Conservation (phyloP, 2,888 invertebrate genomes). For the Apodemia zela region DNA sequence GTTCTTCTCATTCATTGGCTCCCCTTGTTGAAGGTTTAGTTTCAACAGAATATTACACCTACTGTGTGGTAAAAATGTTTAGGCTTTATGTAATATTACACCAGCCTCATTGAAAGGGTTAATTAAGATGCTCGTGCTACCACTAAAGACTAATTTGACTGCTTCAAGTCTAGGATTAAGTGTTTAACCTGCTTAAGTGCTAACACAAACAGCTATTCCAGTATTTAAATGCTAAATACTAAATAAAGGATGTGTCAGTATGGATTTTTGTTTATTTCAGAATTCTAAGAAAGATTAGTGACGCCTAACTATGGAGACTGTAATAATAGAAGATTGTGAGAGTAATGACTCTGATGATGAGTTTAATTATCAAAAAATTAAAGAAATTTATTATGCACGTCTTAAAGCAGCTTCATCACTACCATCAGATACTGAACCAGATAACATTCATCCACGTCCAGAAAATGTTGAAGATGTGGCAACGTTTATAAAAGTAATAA, state of each 20-base stretch:
- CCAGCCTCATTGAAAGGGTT: no score
- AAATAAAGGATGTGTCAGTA: not conserved
- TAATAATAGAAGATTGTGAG: not conserved
- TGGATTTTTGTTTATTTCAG: not conserved
- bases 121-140: no score
- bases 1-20: no score
- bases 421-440: not conserved
- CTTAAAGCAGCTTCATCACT: not conserved
- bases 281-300: not conserved
- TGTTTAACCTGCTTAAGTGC: no score
- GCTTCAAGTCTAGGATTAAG: no score
- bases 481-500: not conserved
- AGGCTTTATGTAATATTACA: no score
- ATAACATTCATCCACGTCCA: not conserved
- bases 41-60: no score
- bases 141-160: no score
- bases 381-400: not conserved
- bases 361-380: not conserved
- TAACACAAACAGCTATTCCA: no score
- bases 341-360: not conserved
- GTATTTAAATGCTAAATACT: no score
- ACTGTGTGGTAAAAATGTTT: no score
- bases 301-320: not conserved
- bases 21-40: no score
- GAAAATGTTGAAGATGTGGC: not conserved